Conservation (phyloP, 2,888 invertebrate species). For the Cremastobaeus sp. region DNA sequence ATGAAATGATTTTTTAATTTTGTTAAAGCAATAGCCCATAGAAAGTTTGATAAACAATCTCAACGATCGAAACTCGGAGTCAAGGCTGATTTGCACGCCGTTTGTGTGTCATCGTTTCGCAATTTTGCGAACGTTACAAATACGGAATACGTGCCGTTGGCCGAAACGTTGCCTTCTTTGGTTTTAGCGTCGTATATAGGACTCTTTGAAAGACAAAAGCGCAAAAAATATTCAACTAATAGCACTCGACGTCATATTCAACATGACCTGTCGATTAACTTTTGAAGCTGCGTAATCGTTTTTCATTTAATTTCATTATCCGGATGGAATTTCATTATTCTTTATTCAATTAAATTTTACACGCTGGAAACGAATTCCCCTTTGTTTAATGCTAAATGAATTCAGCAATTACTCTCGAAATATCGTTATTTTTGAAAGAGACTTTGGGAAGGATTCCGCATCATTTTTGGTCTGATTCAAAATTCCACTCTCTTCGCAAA, state of each 20-base stretch:
- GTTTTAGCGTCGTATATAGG: conserved; percentile 19
- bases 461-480: conserved; percentile 21
- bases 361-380: not conserved
- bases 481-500: conserved; percentile 24
- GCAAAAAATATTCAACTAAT: not conserved
- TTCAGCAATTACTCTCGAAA: too few relatives aligned
- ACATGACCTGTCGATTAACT: too few relatives aligned
- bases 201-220: conserved; percentile 9
- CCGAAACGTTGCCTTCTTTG: conserved; percentile 37
- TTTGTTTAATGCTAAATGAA: too few relatives aligned
- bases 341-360: too few relatives aligned
- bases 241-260: not conserved
- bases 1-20: too few relatives aligned
- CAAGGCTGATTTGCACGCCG: conserved; percentile 27
- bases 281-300: too few relatives aligned
- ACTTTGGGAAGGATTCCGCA: conserved; percentile 17
- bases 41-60: too few relatives aligned
- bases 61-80: conserved; percentile 12
- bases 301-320: not conserved
- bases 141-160: conserved; percentile 54
- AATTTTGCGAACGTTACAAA: conserved; percentile 57
- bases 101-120: conserved; percentile 60
- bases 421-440: too few relatives aligned
- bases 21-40: too few relatives aligned
- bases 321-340: too few relatives aligned